Evolutionary conservation across 2,113 vertebrate species (phyloP), one percentile per base, ranked within the genome.

Genomic region (Percopsis transmontana): DNA sequence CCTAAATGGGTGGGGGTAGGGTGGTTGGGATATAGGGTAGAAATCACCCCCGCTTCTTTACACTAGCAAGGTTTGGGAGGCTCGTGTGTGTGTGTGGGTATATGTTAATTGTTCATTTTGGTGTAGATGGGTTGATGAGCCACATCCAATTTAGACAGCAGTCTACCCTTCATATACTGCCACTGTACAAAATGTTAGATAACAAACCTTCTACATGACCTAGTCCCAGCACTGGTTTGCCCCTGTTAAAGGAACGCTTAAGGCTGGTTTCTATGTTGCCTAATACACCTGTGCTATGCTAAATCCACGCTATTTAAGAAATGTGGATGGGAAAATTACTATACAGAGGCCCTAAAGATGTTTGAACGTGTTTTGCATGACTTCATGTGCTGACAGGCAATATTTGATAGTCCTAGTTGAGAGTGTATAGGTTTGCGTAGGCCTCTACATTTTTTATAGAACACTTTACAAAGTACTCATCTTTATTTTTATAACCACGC

Each of bases 161-260:
- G 53, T 76, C 12, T 3, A 62, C 62, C 33, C 54, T 65, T 44
- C 58, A 47, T 66, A 59, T 44, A 51, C 67, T 0, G 11, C 62
- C 0, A 45, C 11, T 48, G 81, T 39, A 81, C 63, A 85, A 72
- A 59, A 51, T 8, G 20, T 81, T 87, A 79, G 73, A 69, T 85
- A 75, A 77, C 60, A 57, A 74, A 67, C 68, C 67, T 76, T 66
- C 57, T n/a, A 13, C 58, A 39, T 66, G 75, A 81, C 18, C n/a
- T 21, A 68, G 62, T 12, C 9, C 60, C 41, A 61, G 72, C n/a
- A n/a, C n/a, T n/a, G n/a, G n/a, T 79, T 81, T 67, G 14, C 41
- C 60, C 11, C 58, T 24, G 23, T 54, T 38, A 65, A 12, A 62
- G 42, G 15, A 77, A 23, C 18, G 45, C 41, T 61, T 58, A 33